These are phyloP conservation scores for Amphiprion percula DNA, from an alignment of 2,113 vertebrate genomes.

Conservation along the genomic window DNA sequence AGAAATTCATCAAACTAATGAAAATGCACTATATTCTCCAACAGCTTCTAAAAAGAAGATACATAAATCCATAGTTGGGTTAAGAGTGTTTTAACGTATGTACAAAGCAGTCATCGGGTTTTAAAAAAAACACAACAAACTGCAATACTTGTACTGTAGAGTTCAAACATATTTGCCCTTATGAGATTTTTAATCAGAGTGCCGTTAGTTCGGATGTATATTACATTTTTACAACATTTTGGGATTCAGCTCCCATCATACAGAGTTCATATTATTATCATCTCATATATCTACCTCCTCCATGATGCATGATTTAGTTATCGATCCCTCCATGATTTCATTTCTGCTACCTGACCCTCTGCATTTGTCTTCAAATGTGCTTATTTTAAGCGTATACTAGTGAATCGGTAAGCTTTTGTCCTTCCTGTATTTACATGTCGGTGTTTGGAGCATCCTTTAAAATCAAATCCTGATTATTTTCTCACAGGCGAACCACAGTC, in stretches of 20 bases:
- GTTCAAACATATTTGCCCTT: too few species aligned
- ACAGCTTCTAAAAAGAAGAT: too few species aligned
- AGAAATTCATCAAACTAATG: too few species aligned
- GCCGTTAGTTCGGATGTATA: not conserved
- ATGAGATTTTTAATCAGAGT: not conserved
- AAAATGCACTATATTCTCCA: too few species aligned
- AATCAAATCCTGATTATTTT: slow-evolving; percentile 14
- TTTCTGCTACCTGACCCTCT: slow-evolving; percentile 24
- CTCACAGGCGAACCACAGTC: not conserved
- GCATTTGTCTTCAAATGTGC: not conserved
- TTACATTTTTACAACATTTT: not conserved
- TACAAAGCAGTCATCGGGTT: too few species aligned
- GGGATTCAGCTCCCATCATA: not conserved
- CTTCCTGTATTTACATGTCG: not conserved
- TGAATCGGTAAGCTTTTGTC: not conserved
- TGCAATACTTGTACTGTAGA: too few species aligned
- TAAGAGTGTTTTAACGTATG: too few species aligned
- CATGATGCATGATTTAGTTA: not conserved
- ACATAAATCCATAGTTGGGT: too few species aligned
- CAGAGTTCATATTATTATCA: not conserved
- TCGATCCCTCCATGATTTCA: slow-evolving; percentile 8
- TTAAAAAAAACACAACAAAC: too few species aligned
- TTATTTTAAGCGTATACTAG: not conserved
- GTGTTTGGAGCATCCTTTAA: not conserved
- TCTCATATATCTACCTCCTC: not conserved